A percentile compares a stretch with the other conserved stretches of the same genome.
These are phyloP conservation scores for Halyomorpha halys DNA, from an alignment of 1,140 invertebrate genomes.

Conservation along the genomic window DNA sequence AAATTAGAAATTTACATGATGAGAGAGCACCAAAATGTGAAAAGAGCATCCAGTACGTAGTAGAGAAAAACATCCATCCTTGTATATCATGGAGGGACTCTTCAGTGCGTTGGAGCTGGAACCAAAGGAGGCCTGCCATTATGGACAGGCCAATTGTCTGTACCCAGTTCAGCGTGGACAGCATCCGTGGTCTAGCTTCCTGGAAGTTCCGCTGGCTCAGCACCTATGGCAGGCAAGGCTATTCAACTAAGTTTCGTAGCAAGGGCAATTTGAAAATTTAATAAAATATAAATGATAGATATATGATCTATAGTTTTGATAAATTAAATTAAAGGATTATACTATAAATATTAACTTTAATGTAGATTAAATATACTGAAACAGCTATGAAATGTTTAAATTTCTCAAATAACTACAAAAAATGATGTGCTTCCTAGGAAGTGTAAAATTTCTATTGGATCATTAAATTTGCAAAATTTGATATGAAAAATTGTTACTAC, in stretches of 20 bases:
- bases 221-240: constrained; percentile 37
- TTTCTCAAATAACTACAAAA: too few species aligned
- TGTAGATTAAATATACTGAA: too few species aligned
- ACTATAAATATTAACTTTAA: too few species aligned
- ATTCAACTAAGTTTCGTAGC: not conserved
- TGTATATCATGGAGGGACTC: constrained; percentile 66
- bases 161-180: constrained; percentile 71
- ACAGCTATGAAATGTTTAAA: too few species aligned
- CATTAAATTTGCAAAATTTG: too few species aligned
- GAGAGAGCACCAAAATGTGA: constrained; percentile 69
- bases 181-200: constrained; percentile 64
- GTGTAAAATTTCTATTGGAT: too few species aligned
- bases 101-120: constrained; percentile 62
- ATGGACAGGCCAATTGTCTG: constrained; percentile 64
- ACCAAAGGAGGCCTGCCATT: constrained; percentile 69
- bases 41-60: constrained; percentile 79
- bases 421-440: too few species aligned
- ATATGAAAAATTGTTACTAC: too few species aligned
- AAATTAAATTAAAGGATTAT: too few species aligned
- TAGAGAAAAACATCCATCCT: constrained; percentile 80
- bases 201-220: constrained; percentile 69
- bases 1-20: constrained; percentile 47
- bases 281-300: too few species aligned
- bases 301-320: too few species aligned
- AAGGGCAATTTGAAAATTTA: too few species aligned